These are phyloP conservation scores for Andrena trimmerana DNA, from an alignment of 2,888 invertebrate genomes.

Conservation along the genomic window DNA sequence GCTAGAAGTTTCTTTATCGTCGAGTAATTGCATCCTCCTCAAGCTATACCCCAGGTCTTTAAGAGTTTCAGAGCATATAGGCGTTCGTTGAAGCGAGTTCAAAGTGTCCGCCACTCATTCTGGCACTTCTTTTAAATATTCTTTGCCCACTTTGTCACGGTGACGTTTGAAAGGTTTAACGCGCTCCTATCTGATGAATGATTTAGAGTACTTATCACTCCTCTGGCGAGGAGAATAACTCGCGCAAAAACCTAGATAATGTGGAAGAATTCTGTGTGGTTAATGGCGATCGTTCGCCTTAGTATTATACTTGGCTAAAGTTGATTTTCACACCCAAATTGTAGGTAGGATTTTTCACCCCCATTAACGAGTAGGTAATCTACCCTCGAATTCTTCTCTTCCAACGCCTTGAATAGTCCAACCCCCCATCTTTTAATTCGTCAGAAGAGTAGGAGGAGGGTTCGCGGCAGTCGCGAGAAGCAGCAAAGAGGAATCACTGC, in stretches of 20 bases:
- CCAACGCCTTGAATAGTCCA: background rate
- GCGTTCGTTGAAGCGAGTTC: background rate
- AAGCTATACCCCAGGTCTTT: background rate
- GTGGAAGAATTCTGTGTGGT: background rate
- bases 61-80: background rate
- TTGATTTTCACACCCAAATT: background rate
- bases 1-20: constrained; percentile 16
- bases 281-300: background rate
- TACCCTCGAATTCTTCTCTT: background rate
- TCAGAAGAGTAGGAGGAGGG: background rate
- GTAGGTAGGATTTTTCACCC: background rate
- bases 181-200: background rate
- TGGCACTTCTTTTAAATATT: too few relatives aligned
- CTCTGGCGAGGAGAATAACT: background rate
- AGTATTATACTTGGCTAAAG: too few relatives aligned
- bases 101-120: background rate
- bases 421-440: constrained; percentile 22
- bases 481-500: constrained; percentile 25
- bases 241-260: background rate
- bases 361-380: background rate
- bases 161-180: too few relatives aligned
- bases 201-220: background rate
- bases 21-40: constrained; percentile 5
- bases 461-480: background rate
- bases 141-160: too few relatives aligned